phyloP scores from a whole-genome alignment of 2,888 invertebrate species.

The Tanypteryx hageni region DNA sequence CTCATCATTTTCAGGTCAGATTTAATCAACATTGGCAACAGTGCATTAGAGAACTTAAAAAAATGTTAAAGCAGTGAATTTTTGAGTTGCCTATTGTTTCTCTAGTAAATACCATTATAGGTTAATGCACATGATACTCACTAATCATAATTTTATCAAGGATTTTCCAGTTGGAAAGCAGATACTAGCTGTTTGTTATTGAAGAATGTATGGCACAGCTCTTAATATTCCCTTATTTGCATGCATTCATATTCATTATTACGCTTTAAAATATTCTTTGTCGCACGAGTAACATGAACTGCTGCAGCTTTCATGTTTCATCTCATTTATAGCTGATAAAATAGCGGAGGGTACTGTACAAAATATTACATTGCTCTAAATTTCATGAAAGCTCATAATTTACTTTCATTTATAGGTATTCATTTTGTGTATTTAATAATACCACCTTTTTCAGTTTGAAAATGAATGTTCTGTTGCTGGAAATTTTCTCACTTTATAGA shows the following conservation, averaged over 20 bases:
- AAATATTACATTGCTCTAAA: not conserved
- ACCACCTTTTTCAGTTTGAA: constrained; percentile 38
- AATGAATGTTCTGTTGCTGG: not conserved
- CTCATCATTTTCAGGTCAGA: constrained; percentile 35
- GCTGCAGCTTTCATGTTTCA: not conserved
- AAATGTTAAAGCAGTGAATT: not conserved
- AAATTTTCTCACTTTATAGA: constrained; percentile 11
- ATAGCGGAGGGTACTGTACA: not conserved
- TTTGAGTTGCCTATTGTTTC: too few relatives aligned
- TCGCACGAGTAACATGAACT: too few relatives aligned
- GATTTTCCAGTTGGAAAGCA: constrained; percentile 43
- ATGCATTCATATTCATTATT: not conserved
- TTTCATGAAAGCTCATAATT: not conserved
- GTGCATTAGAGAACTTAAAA: too few relatives aligned
- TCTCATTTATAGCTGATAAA: constrained; percentile 18
- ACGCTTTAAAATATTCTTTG: too few relatives aligned
- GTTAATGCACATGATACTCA: not conserved
- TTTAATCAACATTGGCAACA: not conserved
- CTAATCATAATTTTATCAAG: constrained; percentile 14
- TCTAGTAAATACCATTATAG: constrained; percentile 24
- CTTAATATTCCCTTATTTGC: constrained; percentile 23
- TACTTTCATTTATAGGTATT: constrained; percentile 37
- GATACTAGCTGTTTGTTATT: not conserved
- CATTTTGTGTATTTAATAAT: constrained; percentile 43
- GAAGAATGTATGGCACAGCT: not conserved